phyloP scores from a whole-genome alignment of 1,140 invertebrate genomes.

The Rhopalosiphum maidis region DNA sequence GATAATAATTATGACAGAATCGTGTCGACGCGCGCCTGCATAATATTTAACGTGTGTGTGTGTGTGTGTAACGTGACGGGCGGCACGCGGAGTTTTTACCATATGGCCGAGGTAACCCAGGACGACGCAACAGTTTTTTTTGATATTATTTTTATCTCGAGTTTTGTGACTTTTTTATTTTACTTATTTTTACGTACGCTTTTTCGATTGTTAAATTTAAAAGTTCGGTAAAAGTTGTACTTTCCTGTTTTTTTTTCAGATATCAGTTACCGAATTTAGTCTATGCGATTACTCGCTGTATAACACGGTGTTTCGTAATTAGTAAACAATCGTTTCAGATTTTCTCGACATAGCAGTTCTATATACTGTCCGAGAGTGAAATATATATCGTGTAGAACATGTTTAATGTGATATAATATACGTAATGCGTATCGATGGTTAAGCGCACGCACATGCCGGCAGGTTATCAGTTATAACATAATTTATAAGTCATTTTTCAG shows the following conservation, averaged over 20 bases:
- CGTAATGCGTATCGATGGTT: neutral
- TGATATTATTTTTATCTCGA: neutral
- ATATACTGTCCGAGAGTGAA: no score
- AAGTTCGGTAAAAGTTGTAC: neutral
- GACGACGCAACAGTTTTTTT: neutral
- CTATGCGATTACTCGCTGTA: neutral
- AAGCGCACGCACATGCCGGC: neutral
- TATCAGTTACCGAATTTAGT: neutral
- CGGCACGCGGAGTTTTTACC: neutral
- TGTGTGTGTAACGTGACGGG: neutral
- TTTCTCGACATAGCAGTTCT: no score
- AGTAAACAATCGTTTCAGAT: no score
- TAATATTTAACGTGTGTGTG: neutral
- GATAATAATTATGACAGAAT: conserved; percentile 28
- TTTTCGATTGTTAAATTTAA: neutral
- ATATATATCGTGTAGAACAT: no score
- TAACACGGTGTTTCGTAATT: neutral
- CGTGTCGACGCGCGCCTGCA: neutral
- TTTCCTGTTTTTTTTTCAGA: neutral
- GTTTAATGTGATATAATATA: no score
- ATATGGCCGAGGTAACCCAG: neutral
- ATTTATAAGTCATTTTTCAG: no score
- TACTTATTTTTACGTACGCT: neutral
- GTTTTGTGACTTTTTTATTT: neutral
- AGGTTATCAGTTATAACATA: no score